Evolutionary conservation across 1,140 invertebrate species (phyloP).

Genomic region (Tribolium castaneum): DNA sequence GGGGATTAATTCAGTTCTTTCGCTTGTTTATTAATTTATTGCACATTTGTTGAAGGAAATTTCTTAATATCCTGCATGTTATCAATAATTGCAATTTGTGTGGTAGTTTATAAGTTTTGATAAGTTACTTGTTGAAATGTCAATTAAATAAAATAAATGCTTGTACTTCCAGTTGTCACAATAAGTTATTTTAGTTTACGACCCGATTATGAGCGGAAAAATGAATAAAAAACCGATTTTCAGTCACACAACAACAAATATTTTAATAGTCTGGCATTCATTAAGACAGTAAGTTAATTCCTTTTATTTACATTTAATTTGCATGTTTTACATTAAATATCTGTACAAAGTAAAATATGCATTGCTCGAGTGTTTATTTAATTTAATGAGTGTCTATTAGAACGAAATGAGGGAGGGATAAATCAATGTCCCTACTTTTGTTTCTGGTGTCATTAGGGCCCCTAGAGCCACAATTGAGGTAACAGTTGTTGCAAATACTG

Average conservation of each 20-base stretch:
- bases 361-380: background rate
- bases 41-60: too few relatives aligned
- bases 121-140: background rate
- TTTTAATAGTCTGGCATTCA: background rate
- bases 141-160: background rate
- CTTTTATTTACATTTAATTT: constrained; percentile 8
- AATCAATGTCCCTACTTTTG: constrained; percentile 7
- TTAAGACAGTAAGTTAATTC: background rate
- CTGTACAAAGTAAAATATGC: background rate
- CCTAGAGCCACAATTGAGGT: background rate
- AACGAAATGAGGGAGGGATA: background rate
- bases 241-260: background rate
- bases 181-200: background rate
- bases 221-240: background rate
- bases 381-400: background rate
- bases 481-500: constrained; percentile 42
- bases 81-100: too few relatives aligned
- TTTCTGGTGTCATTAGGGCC: constrained; percentile 8
- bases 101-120: background rate
- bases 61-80: too few relatives aligned
- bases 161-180: background rate
- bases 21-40: too few relatives aligned
- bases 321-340: constrained; percentile 21
- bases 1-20: too few relatives aligned
- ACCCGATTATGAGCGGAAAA: background rate